phyloP scores from a whole-genome alignment of 1,140 invertebrate genomes.

The Tetramorium simillimum region DNA sequence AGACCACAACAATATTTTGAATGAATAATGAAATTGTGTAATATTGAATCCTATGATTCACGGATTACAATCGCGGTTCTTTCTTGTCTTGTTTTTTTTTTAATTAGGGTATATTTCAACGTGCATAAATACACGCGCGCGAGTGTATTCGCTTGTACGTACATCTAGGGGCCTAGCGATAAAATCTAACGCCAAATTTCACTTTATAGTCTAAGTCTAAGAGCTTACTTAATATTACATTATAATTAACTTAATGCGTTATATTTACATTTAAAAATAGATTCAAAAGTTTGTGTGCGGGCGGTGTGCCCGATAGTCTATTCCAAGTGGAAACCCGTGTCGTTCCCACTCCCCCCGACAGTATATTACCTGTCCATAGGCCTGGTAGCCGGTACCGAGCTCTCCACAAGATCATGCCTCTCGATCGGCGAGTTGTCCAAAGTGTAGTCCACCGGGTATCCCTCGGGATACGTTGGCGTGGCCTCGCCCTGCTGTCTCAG shows the following conservation, averaged over 20 bases:
- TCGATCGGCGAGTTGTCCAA: slow-evolving; percentile 82
- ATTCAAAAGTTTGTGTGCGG: slow-evolving; percentile 62
- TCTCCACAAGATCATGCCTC: slow-evolving; percentile 83
- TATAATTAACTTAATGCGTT: slow-evolving; percentile 63
- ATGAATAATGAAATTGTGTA: slow-evolving; percentile 63
- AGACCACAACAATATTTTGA: slow-evolving; percentile 51
- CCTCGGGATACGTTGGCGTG: slow-evolving; percentile 80
- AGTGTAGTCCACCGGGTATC: slow-evolving; percentile 81
- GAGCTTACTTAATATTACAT: slow-evolving; percentile 50
- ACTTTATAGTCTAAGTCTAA: slow-evolving; percentile 61
- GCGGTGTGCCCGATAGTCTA: slow-evolving; percentile 48
- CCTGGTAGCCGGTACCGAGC: slow-evolving; percentile 79
- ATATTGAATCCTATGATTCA: slow-evolving; percentile 55
- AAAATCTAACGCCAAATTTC: slow-evolving; percentile 72
- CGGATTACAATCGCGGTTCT: slow-evolving; percentile 45
- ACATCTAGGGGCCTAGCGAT: slow-evolving; percentile 66
- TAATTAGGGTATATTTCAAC: slow-evolving; percentile 9
- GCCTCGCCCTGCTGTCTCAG: slow-evolving; percentile 79
- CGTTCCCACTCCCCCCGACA: slow-evolving; percentile 42
- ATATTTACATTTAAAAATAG: slow-evolving; percentile 77
- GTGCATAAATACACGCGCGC: slow-evolving; percentile 5
- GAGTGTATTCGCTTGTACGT: slow-evolving; percentile 42
- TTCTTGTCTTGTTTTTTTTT: background rate
- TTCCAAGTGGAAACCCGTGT: slow-evolving; percentile 51
- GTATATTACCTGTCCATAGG: slow-evolving; percentile 83